Base-by-base conservation (phyloP, 2,797 vertebrate genomes). In the Uromys caudimaculatus region DNA sequence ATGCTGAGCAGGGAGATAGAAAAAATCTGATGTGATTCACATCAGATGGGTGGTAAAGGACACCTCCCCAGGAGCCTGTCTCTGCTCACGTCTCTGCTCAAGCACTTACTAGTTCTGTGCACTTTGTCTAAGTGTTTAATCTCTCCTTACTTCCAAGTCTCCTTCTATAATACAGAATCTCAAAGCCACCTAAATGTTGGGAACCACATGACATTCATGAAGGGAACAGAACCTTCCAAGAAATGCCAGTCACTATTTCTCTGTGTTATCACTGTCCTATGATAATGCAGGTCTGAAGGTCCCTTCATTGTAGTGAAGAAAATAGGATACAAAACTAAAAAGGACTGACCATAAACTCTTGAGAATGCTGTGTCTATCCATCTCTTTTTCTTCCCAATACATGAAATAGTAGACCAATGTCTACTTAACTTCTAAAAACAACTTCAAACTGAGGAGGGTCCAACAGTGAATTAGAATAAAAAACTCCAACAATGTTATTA, bases 301-400 rank as follows among this genome's bases (percentile, higher is more conserved):
- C n/a, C 2, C 94, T 89, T 92, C 71, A 58, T 86, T 90, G 38
- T 67, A 79, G 32, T 41, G 89, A 27, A 9, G 21, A 67, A 93
- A 89, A 79, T 14, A 77, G 8, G 44, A 91, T 84, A 90, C 16
- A 91, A 93, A 93, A 84, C 47, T 89, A 77, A 96, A 95, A 69
- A 27, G 44, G 12, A 62, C 35, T 56, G 79, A 89, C 23, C 35
- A 77, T 64, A 60, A 87, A 77, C 14, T 54, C 23, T 91, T 52
- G 2, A 41, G 19, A 21, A 27, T 47, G 81, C 29, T 67, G 50
- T 47, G 27, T 81, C 47, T 54, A 90, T 77, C 32, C 6, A 67
- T 67, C 29, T 67, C 19, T 91, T 54, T 60, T 94, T 41, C 35
- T 14, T 94, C 58, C 44, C 2, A 69, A 10, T 77, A 50, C 23